Conservation (phyloP, 2,797 vertebrate genomes). For the Perodicticus potto region DNA sequence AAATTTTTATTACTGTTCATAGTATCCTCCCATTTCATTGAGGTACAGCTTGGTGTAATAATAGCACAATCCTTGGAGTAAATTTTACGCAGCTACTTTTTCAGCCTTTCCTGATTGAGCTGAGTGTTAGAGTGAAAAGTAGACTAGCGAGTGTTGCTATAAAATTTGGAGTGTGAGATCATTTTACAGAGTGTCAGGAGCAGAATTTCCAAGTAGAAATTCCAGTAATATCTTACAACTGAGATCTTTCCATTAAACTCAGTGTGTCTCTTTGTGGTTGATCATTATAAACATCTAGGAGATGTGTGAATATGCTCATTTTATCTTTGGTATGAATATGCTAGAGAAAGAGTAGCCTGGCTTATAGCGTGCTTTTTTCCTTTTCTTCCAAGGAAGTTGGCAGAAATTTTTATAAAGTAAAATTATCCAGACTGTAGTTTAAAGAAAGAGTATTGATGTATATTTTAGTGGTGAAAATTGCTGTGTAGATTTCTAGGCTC, state of each 20-base stretch:
- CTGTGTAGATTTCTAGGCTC: neutral
- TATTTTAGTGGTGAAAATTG: conserved; percentile 17
- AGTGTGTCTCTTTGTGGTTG: neutral
- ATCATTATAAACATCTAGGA: neutral
- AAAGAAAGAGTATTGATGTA: neutral
- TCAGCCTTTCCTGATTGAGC: neutral
- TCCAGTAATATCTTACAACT: neutral
- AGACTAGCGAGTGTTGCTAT: neutral
- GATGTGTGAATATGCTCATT: neutral
- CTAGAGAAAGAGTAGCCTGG: neutral
- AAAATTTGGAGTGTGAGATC: neutral
- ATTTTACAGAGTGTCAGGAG: conserved; percentile 2
- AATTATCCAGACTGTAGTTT: neutral
- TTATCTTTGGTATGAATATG: neutral
- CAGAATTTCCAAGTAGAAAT: neutral
- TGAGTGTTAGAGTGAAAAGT: neutral
- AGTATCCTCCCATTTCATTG: neutral
- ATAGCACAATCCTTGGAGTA: neutral
- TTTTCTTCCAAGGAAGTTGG: neutral
- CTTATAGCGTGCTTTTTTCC: neutral
- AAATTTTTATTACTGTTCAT: neutral
- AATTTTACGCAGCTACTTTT: conserved; percentile 6
- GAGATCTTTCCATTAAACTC: neutral
- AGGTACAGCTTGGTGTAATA: neutral
- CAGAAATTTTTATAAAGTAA: neutral